Evolutionary conservation across 2,797 vertebrate genomes (phyloP), one percentile per base, ranked within the genome.

Genomic region (Poecilia picta): DNA sequence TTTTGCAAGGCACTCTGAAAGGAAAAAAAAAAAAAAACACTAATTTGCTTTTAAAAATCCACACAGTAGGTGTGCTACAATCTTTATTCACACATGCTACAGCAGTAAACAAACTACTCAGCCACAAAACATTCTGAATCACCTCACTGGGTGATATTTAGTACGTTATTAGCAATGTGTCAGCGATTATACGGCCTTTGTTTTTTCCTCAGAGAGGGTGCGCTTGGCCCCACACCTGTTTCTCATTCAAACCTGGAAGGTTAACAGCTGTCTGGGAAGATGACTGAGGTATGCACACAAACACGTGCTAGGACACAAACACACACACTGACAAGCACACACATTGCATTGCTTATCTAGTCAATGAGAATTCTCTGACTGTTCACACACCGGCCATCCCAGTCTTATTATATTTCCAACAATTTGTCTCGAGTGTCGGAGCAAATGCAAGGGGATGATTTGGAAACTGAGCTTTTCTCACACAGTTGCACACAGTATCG

Each of bases 191-290:
- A 47, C 39, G 46, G 71, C 78, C 82, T 80, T 83, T 47, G 73
- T 68, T 78, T 77, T 77, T 88, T 85, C 73, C 83, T 88, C 46
- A 0, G 5, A 75, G 76, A 77, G 79, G 45, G 55, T 77, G 70
- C 70, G 46, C 77, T 87, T 89, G 85, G 84, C 80, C 77, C 62
- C 81, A 74, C 91, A 93, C 90, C 91, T 93, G 89, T 93, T 93
- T 93, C 88, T 87, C 86, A 91, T 93, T 92, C 79, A 85, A 89
- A 88, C 88, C 86, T 90, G 81, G 80, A 91, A 90, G 84, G 84
- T 88, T 90, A 88, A 90, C 91, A 90, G 87, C 85, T 89, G 90
- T 83, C 80, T 84, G 86, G 62, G 72, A 87, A 84, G 74, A 88
- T 83, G 80, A 88, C 62, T 75, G 79, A 90, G 84, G 51, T 73